Conservation (phyloP, 2,797 vertebrate species). For the Gambelia wislizenii region DNA sequence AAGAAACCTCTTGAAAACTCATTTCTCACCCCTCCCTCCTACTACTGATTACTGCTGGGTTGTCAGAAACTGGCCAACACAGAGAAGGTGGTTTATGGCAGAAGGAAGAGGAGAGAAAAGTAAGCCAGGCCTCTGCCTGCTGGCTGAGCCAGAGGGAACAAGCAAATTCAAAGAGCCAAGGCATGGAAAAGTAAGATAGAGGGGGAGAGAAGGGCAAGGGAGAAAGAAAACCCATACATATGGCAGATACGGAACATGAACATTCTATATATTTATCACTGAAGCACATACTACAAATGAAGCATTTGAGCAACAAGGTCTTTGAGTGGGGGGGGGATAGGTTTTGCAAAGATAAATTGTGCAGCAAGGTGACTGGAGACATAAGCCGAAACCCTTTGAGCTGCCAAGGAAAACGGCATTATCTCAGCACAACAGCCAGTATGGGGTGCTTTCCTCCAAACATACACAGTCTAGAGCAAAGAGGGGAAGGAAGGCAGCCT, state of each 20-base stretch:
- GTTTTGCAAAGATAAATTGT: slow-evolving; percentile 9
- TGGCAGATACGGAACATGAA: not conserved
- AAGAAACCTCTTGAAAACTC: not conserved
- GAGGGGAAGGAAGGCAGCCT: not conserved
- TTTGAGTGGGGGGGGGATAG: not conserved
- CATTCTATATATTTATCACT: not conserved
- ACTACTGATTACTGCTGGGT: not conserved
- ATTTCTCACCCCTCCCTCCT: not conserved
- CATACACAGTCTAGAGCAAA: too few relatives aligned
- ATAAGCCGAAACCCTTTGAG: not conserved
- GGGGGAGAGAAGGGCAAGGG: not conserved
- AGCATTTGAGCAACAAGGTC: not conserved
- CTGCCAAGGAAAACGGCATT: not conserved
- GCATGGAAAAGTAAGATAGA: not conserved
- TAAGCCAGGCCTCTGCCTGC: not conserved
- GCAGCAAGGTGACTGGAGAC: not conserved
- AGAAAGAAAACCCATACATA: not conserved
- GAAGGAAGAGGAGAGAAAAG: not conserved
- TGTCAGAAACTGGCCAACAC: not conserved
- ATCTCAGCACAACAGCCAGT: not conserved
- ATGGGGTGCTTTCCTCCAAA: not conserved
- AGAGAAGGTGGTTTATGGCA: not conserved
- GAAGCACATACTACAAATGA: not conserved
- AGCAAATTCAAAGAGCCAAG: slow-evolving; percentile 24
- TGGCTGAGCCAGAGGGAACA: not conserved